Evolutionary conservation across 2,888 invertebrate species (phyloP), one percentile per base, ranked within the genome.

Genomic region (Villa cingulata): DNA sequence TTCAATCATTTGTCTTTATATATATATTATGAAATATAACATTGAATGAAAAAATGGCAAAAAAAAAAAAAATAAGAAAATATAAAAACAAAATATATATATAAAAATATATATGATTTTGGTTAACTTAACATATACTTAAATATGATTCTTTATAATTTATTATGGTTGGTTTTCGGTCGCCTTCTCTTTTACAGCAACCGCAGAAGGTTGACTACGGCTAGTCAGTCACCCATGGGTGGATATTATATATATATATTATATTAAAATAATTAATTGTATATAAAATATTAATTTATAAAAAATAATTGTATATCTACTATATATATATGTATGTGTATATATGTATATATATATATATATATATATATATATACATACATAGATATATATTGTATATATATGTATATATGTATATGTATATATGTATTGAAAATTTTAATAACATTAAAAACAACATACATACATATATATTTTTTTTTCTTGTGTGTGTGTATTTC

Each of bases 171-270:
- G 66, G 66, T 64, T 68, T 66, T 74, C 77, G 74, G 81, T 80
- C 80, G 80, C 82, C 82, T 82, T 82, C 82, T 83, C 81, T 76
- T 73, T 76, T 82, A 82, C 82, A 81, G 81, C 82, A 81, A 75
- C 80, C 78, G 82, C 81, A 78, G 82, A 81, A 82, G 82, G 81
- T 76, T 78, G 78, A 76, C 62, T 59, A 56, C 54, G 55, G 57
- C 58, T 57, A 51, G n/a, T n/a, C 47, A 50, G 55, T 55, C 55
- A 55, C 55, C 55, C 55, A 55, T 50, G 55, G 51, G 51, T 52
- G 52, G 53, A 50, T 50, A 39, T 37, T 27, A 10, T 27, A 27
- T 27, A 27, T 27, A 9, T 27, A 27, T 27, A 15, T 19, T 10
- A n/a, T n/a, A n/a, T n/a, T n/a, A n/a, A n/a, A n/a, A n/a, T n/a